Percentiles rank a stretch among this genome's conserved stretches.
Evolutionary conservation across 2,113 vertebrate species (phyloP).

Genomic region (Martes martes): DNA sequence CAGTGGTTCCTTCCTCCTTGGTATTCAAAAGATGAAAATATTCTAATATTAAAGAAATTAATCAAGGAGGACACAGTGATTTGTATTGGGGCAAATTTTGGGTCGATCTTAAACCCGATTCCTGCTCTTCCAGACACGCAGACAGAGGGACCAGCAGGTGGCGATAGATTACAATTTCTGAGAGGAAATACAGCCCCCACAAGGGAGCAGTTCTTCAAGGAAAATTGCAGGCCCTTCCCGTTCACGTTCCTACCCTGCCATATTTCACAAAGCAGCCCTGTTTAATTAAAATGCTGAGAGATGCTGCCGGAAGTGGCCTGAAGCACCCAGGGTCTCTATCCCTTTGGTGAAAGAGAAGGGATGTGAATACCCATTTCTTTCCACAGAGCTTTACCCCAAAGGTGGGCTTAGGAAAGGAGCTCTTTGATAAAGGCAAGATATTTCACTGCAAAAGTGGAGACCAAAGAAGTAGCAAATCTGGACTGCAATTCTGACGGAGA

Average conservation of each 20-base stretch:
- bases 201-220: background rate
- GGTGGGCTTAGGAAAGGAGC: background rate
- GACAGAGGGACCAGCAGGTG: slow-evolving; percentile 71
- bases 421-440: background rate
- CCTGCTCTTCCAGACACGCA: background rate
- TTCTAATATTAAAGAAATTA: slow-evolving; percentile 24
- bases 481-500: background rate
- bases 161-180: slow-evolving; percentile 71
- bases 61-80: slow-evolving; percentile 10
- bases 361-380: background rate
- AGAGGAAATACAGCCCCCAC: background rate
- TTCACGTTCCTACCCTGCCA: background rate
- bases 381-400: background rate
- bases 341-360: background rate
- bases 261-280: slow-evolving; percentile 41
- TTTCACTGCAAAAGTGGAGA: background rate
- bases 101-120: background rate
- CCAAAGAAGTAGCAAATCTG: background rate
- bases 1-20: background rate
- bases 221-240: background rate
- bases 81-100: slow-evolving; percentile 29
- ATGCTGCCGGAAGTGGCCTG: background rate
- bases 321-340: background rate
- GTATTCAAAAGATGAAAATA: slow-evolving; percentile 8
- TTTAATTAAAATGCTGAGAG: background rate